These are phyloP conservation scores for Typhlichthys eigenmanni DNA, from an alignment of 2,797 vertebrate species.

Conservation along the genomic window DNA sequence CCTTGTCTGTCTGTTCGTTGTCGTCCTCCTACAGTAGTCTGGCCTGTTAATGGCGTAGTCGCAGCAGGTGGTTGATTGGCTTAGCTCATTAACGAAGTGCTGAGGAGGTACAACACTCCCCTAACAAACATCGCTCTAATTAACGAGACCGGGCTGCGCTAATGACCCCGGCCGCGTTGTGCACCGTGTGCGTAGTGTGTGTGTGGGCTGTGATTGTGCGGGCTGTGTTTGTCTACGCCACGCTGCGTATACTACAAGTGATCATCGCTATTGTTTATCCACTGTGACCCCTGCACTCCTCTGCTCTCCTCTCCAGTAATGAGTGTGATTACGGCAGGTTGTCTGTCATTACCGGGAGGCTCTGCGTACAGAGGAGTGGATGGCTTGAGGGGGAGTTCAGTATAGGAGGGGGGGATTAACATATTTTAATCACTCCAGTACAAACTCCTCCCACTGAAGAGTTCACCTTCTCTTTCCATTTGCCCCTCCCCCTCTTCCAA, in stretches of 20 bases:
- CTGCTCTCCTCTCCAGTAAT: slow-evolving; percentile 14
- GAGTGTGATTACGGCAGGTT: slow-evolving; percentile 19
- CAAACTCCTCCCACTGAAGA: slow-evolving; percentile 1
- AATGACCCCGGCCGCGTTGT: slow-evolving; percentile 58
- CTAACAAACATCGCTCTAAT: slow-evolving; percentile 70
- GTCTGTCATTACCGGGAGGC: slow-evolving; percentile 27
- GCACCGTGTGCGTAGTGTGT: slow-evolving; percentile 15
- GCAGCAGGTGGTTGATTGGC: slow-evolving; percentile 74
- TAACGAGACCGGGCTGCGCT: slow-evolving; percentile 58
- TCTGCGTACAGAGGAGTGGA: slow-evolving; percentile 4
- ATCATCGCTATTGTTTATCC: slow-evolving; percentile 32
- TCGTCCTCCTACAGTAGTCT: slow-evolving; percentile 27
- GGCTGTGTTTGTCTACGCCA: slow-evolving; percentile 43
- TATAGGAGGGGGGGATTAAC: not conserved
- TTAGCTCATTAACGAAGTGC: slow-evolving; percentile 73
- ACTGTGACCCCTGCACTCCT: slow-evolving; percentile 3
- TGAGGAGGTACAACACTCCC: slow-evolving; percentile 67
- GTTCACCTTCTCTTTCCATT: not conserved
- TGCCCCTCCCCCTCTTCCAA: too few species aligned
- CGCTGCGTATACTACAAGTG: slow-evolving; percentile 23
- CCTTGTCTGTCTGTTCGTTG: slow-evolving; percentile 39
- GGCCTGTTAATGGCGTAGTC: slow-evolving; percentile 59
- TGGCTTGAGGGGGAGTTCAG: not conserved
- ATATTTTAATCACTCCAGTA: not conserved
- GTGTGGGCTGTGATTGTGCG: slow-evolving; percentile 3